Percentiles rank a stretch among this genome's conserved stretches.
phyloP scores from a whole-genome alignment of 2,113 vertebrate genomes.

The Okapia johnstoni region DNA sequence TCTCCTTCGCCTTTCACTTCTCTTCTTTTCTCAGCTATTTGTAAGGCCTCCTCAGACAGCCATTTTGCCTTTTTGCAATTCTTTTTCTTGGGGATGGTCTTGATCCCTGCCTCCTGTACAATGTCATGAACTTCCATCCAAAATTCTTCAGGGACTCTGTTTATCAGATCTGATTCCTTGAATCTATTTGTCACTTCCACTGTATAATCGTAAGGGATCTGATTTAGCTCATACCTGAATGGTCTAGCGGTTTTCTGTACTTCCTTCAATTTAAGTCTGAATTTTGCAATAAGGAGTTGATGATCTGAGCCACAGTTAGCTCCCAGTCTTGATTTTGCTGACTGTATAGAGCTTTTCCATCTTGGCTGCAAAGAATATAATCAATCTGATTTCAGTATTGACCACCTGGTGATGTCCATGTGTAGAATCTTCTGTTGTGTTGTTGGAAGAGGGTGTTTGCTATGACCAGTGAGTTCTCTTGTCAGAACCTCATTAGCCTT shows the following conservation, averaged over 20 bases:
- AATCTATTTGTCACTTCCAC: neutral
- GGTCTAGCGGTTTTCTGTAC: neutral
- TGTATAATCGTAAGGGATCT: neutral
- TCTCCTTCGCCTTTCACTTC: neutral
- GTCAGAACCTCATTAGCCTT: neutral
- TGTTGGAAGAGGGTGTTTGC: neutral
- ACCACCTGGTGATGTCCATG: neutral
- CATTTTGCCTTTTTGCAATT: neutral
- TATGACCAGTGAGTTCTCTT: neutral
- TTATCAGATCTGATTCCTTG: neutral
- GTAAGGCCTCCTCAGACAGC: neutral
- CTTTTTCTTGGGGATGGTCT: neutral
- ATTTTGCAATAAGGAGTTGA: neutral
- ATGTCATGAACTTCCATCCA: neutral
- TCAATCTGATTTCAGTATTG: neutral
- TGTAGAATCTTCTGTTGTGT: neutral
- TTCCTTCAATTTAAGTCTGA: neutral
- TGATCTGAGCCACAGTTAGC: neutral
- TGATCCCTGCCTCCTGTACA: neutral
- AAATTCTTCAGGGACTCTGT: neutral
- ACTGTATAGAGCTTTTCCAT: neutral
- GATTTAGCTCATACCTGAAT: neutral
- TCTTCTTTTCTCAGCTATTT: neutral
- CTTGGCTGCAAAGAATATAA: neutral
- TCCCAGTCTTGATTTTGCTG: neutral